Base-by-base conservation (phyloP, 2,888 invertebrate species). In the Chymomyza fuscimana region DNA sequence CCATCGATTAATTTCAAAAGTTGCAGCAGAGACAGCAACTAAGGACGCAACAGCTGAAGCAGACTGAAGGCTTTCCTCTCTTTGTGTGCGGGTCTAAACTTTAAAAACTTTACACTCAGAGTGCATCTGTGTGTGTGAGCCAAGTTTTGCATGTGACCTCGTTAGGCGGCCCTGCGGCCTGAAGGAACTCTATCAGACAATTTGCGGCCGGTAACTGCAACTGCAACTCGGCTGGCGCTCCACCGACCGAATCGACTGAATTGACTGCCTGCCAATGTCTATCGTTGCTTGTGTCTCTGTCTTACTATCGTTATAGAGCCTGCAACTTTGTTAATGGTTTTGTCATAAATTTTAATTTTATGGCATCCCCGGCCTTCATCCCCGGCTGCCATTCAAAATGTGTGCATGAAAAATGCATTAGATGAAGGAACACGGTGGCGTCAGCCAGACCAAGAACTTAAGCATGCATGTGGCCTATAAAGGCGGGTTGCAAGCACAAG, bases 311-410 rank as follows among this genome's bases (percentile, higher is more conserved):
- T 59, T 16, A 32, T 15, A 12, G 40, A 29, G 7, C 32, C 69
- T 68, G 77, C 76, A 81, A 83, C 83, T 86, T 86, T 83, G 85
- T 86, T 86, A 86, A 86, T 86, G 83, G 83, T 85, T 85, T 86
- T 85, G 83, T 85, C 86, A 86, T 86, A 86, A 86, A 86, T 86
- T 86, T 86, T 86, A 86, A 86, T 86, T 86, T 87, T 86, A 86
- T 86, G 81, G 85, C 80, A 79, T 75, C 83, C 76, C 70, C 32
- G 67, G 16, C 25, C 15, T 36, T 25, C 25, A n/a, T 36, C 54
- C 51, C 40, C 19, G 16, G 50, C 56, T 40, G 22, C 50, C 51
- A 29, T 32, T 15, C 60, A 16, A 12, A 54, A 32, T 54, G 40
- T 6, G 46, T 62, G 15, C 69, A 82, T 84, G 79, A 77, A 84